phyloP scores from a whole-genome alignment of 2,888 invertebrate species.

The Xanthia togata region DNA sequence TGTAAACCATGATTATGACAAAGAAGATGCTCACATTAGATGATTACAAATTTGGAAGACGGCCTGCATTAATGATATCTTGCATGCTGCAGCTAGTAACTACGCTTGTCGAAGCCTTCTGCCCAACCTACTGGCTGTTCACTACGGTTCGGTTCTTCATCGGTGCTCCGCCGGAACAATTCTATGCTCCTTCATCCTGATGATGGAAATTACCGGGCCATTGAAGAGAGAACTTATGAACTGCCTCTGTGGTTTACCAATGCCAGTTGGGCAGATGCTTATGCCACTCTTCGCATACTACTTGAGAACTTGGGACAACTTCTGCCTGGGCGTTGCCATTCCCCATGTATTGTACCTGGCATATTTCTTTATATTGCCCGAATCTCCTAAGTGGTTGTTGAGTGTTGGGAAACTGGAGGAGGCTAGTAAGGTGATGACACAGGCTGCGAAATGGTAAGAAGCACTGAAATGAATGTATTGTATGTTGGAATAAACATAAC shows the following conservation, averaged over 20 bases:
- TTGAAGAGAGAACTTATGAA: slow-evolving; percentile 84
- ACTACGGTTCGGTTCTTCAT: slow-evolving; percentile 91
- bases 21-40: slow-evolving; percentile 4
- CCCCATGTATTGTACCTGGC: slow-evolving; percentile 89
- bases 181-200: slow-evolving; percentile 92
- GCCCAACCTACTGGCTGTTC: slow-evolving; percentile 90
- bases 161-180: slow-evolving; percentile 93
- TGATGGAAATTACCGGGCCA: slow-evolving; percentile 91
- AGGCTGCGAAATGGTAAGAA: slow-evolving; percentile 88
- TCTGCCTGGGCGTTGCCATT: slow-evolving; percentile 91
- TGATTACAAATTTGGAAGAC: slow-evolving; percentile 92
- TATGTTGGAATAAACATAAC: neutral
- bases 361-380: slow-evolving; percentile 92
- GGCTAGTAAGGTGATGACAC: slow-evolving; percentile 90
- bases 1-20: neutral
- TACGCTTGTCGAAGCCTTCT: slow-evolving; percentile 91
- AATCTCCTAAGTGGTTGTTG: slow-evolving; percentile 94
- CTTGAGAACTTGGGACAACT: slow-evolving; percentile 91
- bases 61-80: slow-evolving; percentile 91
- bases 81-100: slow-evolving; percentile 92
- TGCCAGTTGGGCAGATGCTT: slow-evolving; percentile 91
- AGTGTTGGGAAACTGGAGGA: slow-evolving; percentile 91
- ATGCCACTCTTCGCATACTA: slow-evolving; percentile 91
- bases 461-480: slow-evolving; percentile 15
- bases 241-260: slow-evolving; percentile 91